Evolutionary conservation across 1,140 invertebrate species (phyloP).

Genomic region (Sycobia sp.): DNA sequence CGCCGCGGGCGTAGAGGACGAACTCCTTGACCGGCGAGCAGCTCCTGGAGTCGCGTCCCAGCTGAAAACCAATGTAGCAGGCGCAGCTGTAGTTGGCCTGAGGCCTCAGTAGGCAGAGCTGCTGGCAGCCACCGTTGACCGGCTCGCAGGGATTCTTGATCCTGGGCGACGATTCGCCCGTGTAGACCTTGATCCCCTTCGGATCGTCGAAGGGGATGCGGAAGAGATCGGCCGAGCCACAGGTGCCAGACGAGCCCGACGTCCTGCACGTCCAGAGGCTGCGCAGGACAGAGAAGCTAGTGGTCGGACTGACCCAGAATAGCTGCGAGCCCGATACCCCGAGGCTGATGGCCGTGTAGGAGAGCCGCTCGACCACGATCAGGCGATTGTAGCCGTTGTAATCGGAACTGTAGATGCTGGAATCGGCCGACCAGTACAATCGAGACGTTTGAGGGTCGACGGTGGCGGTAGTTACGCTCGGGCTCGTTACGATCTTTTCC

Average conservation of each 20-base stretch:
- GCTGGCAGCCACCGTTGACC: slow-evolving; percentile 12
- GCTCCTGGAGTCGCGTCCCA: background rate
- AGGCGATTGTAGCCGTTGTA: background rate
- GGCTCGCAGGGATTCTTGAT: background rate
- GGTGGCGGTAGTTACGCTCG: background rate
- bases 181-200: background rate
- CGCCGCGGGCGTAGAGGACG: background rate
- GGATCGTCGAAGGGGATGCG: slow-evolving; percentile 6
- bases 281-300: background rate
- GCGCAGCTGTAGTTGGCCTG: background rate
- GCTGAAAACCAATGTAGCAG: slow-evolving; percentile 10
- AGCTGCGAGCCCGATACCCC: background rate
- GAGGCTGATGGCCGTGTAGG: background rate
- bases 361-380: background rate
- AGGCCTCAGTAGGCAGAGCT: background rate
- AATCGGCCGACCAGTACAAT: slow-evolving; percentile 1
- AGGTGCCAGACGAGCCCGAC: background rate
- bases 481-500: background rate
- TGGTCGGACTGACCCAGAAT: background rate
- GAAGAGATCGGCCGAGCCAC: background rate
- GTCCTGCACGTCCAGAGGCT: background rate
- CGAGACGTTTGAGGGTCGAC: background rate
- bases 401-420: slow-evolving; percentile 6
- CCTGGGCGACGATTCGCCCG: background rate
- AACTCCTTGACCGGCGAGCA: slow-evolving; percentile 6